Evolutionary conservation across 2,113 vertebrate species (phyloP).

Genomic region (Aldabrachelys gigantea): DNA sequence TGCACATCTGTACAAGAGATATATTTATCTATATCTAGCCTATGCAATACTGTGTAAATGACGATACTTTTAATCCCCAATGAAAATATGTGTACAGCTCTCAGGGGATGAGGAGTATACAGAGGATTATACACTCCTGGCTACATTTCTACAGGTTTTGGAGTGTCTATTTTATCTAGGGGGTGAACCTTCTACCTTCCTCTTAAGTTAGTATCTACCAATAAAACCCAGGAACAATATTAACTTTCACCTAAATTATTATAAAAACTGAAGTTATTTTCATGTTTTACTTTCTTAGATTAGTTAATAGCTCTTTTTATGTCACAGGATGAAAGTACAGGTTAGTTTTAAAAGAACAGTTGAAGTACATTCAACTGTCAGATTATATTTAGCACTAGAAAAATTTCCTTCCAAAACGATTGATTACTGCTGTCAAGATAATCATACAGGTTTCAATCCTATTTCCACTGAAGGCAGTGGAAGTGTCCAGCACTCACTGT

Average conservation of each 20-base stretch:
- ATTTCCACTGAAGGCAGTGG: neutral
- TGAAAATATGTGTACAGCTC: neutral
- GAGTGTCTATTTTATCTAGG: neutral
- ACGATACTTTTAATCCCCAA: neutral
- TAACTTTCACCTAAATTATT: neutral
- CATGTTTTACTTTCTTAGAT: neutral
- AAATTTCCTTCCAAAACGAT: accelerated
- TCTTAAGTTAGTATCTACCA: neutral
- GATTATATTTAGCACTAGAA: neutral
- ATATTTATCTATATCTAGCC: neutral
- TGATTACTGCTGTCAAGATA: neutral
- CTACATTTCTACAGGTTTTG: neutral
- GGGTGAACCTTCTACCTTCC: neutral
- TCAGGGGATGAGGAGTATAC: accelerated
- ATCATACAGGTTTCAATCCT: accelerated
- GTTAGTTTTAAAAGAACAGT: neutral
- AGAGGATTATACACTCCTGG: neutral
- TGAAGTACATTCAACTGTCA: neutral
- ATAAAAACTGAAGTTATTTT: neutral
- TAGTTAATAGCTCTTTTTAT: neutral
- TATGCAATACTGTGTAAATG: neutral
- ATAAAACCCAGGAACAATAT: accelerated
- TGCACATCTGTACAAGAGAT: accelerated
- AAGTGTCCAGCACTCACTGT: neutral
- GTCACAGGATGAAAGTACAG: neutral